Evolutionary conservation across 2,113 vertebrate species (phyloP), one percentile per base, ranked within the genome.

Genomic region (Rattus rattus): DNA sequence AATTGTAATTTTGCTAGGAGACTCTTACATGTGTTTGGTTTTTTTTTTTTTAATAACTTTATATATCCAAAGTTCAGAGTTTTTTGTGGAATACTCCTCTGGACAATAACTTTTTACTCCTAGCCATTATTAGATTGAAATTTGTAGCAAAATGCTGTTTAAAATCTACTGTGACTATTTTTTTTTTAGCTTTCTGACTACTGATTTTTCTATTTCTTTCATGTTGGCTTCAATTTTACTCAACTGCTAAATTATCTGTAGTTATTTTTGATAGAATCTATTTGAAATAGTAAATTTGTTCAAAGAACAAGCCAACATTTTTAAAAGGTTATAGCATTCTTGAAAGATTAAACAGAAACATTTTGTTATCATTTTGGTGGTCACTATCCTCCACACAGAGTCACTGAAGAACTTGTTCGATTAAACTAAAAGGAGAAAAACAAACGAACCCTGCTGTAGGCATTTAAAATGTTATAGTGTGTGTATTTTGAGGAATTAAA

Each of bases 1-100:
- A 98, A 96, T 89, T 98, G 87, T 95, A 96, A 97, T 98, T 98
- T 98, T 97, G 97, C 97, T 97, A 97, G 98, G 28, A 98, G 98
- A 98, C 97, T 98, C 95, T 19, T 98, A 96, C 97, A 97, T 96
- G 93, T 97, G 95, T 98, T 97, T 98, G 97, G 98, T 43, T 43
- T 43, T 43, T 98, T 39, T 70, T 70, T 72, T 43, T 73, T 3
- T 20, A 75, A 5, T 96, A 94, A 90, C 92, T 98, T 98, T 98
- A 91, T n/a, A 96, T 98, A 98, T 95, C 96, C 97, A 97, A 97
- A 98, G 96, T 98, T 94, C 76, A 96, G 92, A 98, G 92, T 85
- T 86, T 97, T 77, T 95, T 92, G 90, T 97, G 88, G 97, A 98
- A 88, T 96, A 94, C 90, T 95, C 92, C 72, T 88, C 89, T 72